These are phyloP conservation scores for Acanthochromis polyacanthus DNA, from an alignment of 2,113 vertebrate species.

Conservation along the genomic window DNA sequence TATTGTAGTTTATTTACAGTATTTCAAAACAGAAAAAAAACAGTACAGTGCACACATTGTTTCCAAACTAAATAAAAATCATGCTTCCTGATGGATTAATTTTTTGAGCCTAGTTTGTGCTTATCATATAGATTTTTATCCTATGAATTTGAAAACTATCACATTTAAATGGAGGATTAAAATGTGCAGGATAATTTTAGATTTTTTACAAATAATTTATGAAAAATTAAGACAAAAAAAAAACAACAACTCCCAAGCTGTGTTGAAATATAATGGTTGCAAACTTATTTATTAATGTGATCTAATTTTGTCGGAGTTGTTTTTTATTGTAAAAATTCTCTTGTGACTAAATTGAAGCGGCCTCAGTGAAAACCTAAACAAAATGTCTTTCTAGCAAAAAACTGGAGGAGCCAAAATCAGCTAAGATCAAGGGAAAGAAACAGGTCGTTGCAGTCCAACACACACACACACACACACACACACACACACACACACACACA, in stretches of 20 bases:
- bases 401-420: conserved; percentile 50
- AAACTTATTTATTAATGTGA: background rate
- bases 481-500: conserved; percentile 15
- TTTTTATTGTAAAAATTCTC: conserved; percentile 26
- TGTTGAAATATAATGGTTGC: too few relatives aligned
- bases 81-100: too few relatives aligned
- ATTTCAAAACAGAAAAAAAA: background rate
- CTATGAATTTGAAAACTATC: background rate
- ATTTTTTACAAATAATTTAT: background rate
- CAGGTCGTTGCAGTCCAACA: conserved; percentile 62
- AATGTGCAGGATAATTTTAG: too few relatives aligned
- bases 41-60: too few relatives aligned
- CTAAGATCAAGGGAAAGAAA: conserved; percentile 75
- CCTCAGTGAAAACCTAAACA: conserved; percentile 23
- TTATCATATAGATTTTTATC: too few relatives aligned
- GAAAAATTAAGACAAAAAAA: background rate
- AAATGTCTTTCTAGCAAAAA: conserved; percentile 45
- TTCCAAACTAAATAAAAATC: background rate
- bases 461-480: background rate
- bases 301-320: background rate
- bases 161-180: too few relatives aligned
- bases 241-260: too few relatives aligned
- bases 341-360: background rate
- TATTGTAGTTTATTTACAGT: background rate
- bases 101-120: background rate